A percentile compares a stretch with the other conserved stretches of the same genome.
Evolutionary conservation across 1,140 invertebrate genomes (phyloP).

Genomic region (Lepidurus apus): DNA sequence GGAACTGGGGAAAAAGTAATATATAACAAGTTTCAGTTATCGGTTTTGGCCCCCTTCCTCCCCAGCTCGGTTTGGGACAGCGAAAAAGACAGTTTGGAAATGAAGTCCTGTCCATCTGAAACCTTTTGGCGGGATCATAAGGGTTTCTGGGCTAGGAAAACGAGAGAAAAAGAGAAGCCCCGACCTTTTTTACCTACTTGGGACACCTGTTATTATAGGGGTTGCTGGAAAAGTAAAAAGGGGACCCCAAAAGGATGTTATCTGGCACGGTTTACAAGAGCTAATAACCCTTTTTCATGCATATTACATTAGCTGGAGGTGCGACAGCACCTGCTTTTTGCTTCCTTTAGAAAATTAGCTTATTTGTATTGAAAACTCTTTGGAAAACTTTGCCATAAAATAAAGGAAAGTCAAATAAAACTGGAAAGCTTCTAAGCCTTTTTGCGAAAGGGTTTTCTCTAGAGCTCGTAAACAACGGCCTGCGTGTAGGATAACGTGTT

Average conservation of each 20-base stretch:
- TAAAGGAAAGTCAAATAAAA: not conserved
- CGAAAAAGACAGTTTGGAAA: not conserved
- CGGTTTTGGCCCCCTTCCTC: not conserved
- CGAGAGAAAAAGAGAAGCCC: not conserved
- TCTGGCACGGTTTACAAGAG: constrained; percentile 5
- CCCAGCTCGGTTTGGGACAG: not conserved
- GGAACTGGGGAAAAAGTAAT: not conserved
- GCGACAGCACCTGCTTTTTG: constrained; percentile 9
- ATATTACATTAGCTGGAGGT: constrained; percentile 16
- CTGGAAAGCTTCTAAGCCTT: too few relatives aligned
- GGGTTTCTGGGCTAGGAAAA: not conserved
- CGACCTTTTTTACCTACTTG: not conserved
- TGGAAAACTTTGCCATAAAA: not conserved
- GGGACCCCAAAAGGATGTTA: not conserved
- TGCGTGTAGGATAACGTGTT: too few relatives aligned
- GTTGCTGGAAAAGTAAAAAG: not conserved
- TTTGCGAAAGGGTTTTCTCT: too few relatives aligned
- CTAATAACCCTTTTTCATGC: constrained; percentile 21
- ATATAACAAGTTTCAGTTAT: not conserved
- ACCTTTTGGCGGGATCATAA: not conserved
- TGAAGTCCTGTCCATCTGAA: constrained; percentile 2
- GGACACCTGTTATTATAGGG: constrained; percentile 18
- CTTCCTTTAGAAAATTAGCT: not conserved
- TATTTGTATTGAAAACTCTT: not conserved
- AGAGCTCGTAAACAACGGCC: too few relatives aligned